These are phyloP conservation scores for Sciurus carolinensis DNA, from an alignment of 2,797 vertebrate genomes.

Conservation along the genomic window DNA sequence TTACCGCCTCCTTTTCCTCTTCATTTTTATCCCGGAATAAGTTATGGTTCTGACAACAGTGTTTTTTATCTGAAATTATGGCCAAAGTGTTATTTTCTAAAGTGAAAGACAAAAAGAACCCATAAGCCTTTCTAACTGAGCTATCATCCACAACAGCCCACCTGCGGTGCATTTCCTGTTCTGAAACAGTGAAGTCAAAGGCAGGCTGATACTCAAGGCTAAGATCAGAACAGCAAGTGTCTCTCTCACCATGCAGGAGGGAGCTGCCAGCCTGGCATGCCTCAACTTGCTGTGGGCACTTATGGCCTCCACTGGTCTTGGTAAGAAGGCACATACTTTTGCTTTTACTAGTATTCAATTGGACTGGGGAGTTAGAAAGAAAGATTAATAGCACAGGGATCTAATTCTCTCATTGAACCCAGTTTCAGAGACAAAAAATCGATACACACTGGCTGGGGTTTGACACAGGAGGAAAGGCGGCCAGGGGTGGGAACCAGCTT, in stretches of 20 bases:
- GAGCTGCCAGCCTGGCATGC: not conserved
- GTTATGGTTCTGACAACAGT: not conserved
- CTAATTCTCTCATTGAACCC: not conserved
- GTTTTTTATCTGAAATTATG: not conserved
- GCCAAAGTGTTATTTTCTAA: conserved; percentile 26
- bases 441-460: not conserved
- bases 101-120: conserved; percentile 14
- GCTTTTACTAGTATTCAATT: not conserved
- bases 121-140: not conserved
- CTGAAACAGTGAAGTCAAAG: not conserved
- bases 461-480: not conserved
- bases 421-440: not conserved
- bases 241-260: not conserved
- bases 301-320: not conserved
- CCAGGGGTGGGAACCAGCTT: not conserved
- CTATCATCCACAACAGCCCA: not conserved
- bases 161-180: conserved; percentile 31
- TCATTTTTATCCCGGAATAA: not conserved
- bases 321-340: conserved; percentile 52
- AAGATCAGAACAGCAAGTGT: not conserved
- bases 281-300: not conserved
- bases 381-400: not conserved
- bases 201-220: not conserved
- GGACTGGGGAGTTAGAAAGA: not conserved
- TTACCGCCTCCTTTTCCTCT: not conserved